Percentiles rank a stretch among this genome's conserved stretches.
Evolutionary conservation across 2,797 vertebrate species (phyloP).

Genomic region (Poeciliopsis presidionis): DNA sequence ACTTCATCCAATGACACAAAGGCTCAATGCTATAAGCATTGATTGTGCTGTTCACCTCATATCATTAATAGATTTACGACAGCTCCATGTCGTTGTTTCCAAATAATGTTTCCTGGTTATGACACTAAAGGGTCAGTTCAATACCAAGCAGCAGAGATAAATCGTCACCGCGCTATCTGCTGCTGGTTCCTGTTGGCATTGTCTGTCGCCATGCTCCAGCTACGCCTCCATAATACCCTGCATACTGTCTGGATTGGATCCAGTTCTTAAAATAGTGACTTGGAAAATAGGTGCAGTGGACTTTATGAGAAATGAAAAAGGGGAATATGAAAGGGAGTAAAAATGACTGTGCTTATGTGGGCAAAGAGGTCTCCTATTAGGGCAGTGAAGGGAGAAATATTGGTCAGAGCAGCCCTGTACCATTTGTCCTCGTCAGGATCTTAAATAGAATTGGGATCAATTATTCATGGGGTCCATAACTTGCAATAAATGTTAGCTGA

Average conservation of each 20-base stretch:
- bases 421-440: constrained; percentile 79
- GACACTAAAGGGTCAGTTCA: constrained; percentile 54
- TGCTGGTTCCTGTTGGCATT: constrained; percentile 26
- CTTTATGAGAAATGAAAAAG: constrained; percentile 48
- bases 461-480: constrained; percentile 78
- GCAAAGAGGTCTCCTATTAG: constrained; percentile 68
- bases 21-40: constrained; percentile 61
- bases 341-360: constrained; percentile 58
- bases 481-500: constrained; percentile 76
- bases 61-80: constrained; percentile 57
- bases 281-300: constrained; percentile 35
- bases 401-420: constrained; percentile 62
- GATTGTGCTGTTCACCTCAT: constrained; percentile 59
- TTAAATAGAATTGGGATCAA: constrained; percentile 80
- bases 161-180: constrained; percentile 36
- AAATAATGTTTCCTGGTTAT: constrained; percentile 61
- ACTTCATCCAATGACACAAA: constrained; percentile 35
- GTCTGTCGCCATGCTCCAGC: constrained; percentile 49
- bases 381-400: constrained; percentile 73
- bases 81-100: constrained; percentile 36
- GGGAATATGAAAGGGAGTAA: constrained; percentile 53
- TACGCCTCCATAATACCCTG: constrained; percentile 54
- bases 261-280: constrained; percentile 73
- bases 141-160: constrained; percentile 56
- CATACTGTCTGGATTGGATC: constrained; percentile 57